Conservation (phyloP, 2,797 vertebrate species). For the Pipistrellus pipistrellus region DNA sequence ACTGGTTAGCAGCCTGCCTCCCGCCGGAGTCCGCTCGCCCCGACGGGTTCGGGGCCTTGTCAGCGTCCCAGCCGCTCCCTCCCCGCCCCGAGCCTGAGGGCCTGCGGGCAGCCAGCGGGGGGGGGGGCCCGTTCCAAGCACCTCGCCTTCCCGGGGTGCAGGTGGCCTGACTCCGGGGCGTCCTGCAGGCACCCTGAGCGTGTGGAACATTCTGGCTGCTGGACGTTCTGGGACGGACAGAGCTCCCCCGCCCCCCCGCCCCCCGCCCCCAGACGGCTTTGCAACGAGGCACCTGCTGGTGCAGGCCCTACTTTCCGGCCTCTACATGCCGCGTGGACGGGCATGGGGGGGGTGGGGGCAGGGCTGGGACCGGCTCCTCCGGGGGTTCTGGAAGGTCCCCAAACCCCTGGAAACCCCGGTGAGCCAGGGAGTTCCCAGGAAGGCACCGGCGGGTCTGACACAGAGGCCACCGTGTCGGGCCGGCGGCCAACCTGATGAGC, state of each 20-base stretch:
- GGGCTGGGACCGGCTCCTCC: not conserved
- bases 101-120: not conserved
- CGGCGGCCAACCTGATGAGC: not conserved
- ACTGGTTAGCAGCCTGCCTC: conserved; percentile 82
- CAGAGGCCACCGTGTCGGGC: not conserved
- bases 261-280: not conserved
- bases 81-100: not conserved
- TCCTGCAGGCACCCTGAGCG: not conserved
- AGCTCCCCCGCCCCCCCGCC: not conserved
- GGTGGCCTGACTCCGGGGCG: not conserved
- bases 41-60: conserved; percentile 47
- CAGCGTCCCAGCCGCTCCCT: not conserved
- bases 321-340: not conserved
- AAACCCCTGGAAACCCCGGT: not conserved
- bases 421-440: not conserved
- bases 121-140: not conserved
- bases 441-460: not conserved
- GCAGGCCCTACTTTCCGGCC: not conserved
- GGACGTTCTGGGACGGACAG: not conserved
- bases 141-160: not conserved
- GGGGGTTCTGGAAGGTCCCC: conserved; percentile 28
- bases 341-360: not conserved
- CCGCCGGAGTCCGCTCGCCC: conserved; percentile 65
- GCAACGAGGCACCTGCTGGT: not conserved
- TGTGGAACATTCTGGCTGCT: not conserved